Percentiles rank a stretch among this genome's conserved stretches.
These are phyloP conservation scores for Drosophila watanabei DNA, from an alignment of 1,140 invertebrate species.

Conservation along the genomic window DNA sequence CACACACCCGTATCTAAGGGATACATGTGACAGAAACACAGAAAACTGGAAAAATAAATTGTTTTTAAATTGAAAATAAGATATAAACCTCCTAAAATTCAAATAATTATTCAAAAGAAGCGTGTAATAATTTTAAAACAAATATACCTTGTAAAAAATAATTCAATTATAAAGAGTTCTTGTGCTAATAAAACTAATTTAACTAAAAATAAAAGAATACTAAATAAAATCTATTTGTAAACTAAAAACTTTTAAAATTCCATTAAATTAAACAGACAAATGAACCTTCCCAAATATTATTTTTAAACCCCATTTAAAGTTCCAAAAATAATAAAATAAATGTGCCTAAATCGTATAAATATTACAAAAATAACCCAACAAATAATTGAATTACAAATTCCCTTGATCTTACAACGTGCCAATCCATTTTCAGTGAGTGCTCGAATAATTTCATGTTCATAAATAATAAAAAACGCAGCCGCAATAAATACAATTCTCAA, in stretches of 20 bases:
- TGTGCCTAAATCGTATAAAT: slow-evolving; percentile 1
- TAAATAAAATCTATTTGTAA: background rate
- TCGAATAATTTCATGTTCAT: slow-evolving; percentile 20
- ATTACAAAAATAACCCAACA: background rate
- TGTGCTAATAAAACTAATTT: background rate
- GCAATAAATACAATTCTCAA: slow-evolving; percentile 46
- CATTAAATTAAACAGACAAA: background rate
- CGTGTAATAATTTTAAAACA: background rate
- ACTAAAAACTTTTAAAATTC: background rate
- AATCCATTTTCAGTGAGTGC: slow-evolving; percentile 48
- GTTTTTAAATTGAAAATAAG: background rate
- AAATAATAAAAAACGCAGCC: slow-evolving; percentile 19
- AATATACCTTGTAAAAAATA: background rate
- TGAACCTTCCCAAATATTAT: background rate
- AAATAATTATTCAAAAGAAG: background rate
- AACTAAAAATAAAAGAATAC: background rate
- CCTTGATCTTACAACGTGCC: slow-evolving; percentile 26
- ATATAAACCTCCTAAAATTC: background rate
- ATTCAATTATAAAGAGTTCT: background rate
- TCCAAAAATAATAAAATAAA: background rate
- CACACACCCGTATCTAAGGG: slow-evolving; percentile 4
- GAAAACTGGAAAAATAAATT: background rate
- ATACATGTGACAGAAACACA: background rate
- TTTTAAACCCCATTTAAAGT: background rate
- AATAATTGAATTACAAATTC: background rate